A percentile compares a stretch with the other conserved stretches of the same genome.
Conservation (phyloP, 2,113 vertebrate genomes). For the Epinephelus moara region DNA sequence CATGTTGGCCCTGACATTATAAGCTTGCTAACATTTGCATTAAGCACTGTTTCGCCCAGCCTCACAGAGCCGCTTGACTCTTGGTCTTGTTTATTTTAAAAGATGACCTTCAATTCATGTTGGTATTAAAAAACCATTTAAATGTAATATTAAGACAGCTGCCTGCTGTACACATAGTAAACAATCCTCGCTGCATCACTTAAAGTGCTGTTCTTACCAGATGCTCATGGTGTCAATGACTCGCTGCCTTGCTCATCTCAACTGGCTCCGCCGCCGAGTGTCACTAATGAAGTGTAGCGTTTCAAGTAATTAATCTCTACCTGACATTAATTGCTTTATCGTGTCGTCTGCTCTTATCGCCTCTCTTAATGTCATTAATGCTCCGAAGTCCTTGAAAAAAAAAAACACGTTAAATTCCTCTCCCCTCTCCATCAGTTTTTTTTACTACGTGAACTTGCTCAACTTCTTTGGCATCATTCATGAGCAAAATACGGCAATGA, state of each 20-base stretch:
- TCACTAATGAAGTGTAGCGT: constrained; percentile 45
- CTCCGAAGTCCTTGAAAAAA: constrained; percentile 47
- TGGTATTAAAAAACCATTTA: not conserved
- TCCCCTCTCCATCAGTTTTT: not conserved
- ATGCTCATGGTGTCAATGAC: constrained; percentile 32
- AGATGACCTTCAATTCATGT: not conserved
- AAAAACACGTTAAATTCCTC: not conserved
- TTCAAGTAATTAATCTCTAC: constrained; percentile 63
- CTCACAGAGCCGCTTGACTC: not conserved
- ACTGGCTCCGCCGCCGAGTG: constrained; percentile 21
- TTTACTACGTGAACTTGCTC: not conserved
- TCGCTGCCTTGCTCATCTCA: constrained; percentile 33
- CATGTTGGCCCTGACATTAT: not conserved
- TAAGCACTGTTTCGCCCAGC: not conserved
- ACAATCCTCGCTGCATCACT: constrained; percentile 19
- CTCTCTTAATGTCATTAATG: constrained; percentile 32
- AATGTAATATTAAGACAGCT: not conserved
- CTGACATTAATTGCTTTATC: constrained; percentile 57
- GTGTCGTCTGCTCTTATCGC: constrained; percentile 43
- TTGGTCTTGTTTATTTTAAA: not conserved
- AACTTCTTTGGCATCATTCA: constrained; percentile 17
- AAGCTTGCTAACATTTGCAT: not conserved
- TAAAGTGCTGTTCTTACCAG: constrained; percentile 28
- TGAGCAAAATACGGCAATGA: constrained; percentile 6
- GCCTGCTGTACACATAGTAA: constrained; percentile 18